Evolutionary conservation across 92 coral and sea anemone species (phyloP).

Genomic region (Porites evermanni): DNA sequence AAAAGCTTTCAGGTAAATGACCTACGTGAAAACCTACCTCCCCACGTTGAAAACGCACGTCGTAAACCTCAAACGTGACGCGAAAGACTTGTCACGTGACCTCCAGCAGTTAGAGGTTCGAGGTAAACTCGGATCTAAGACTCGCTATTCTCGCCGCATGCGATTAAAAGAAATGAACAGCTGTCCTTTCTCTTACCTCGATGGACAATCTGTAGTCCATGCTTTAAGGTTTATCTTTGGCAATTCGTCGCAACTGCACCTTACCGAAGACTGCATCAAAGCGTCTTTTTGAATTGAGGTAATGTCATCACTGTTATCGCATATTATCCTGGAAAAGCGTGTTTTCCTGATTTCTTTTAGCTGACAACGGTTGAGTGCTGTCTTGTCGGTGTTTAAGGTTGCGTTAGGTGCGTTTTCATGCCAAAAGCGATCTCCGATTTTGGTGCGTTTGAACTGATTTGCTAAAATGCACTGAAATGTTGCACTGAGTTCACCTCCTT

Average conservation of each 20-base stretch:
- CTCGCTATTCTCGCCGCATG: too few species aligned
- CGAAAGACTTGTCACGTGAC: too few species aligned
- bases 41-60: too few species aligned
- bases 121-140: too few species aligned
- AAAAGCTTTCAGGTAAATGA: too few species aligned
- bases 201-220: neutral
- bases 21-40: too few species aligned
- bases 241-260: too few species aligned
- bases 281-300: neutral
- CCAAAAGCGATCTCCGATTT: slow-evolving; percentile 33
- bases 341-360: slow-evolving; percentile 16
- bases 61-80: too few species aligned
- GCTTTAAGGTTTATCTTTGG: too few species aligned
- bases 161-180: too few species aligned
- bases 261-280: neutral
- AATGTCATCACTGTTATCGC: slow-evolving; percentile 27
- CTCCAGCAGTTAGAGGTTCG: too few species aligned
- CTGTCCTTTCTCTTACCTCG: neutral
- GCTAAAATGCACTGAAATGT: slow-evolving; percentile 63
- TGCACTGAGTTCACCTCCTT: slow-evolving; percentile 48
- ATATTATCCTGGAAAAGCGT: slow-evolving; percentile 1
- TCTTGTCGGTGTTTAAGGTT: neutral
- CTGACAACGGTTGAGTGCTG: slow-evolving; percentile 3
- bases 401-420: neutral
- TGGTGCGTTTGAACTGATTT: slow-evolving; percentile 54